Base-by-base conservation (phyloP, 2,888 invertebrate species). In the Chloroclysta siterata region DNA sequence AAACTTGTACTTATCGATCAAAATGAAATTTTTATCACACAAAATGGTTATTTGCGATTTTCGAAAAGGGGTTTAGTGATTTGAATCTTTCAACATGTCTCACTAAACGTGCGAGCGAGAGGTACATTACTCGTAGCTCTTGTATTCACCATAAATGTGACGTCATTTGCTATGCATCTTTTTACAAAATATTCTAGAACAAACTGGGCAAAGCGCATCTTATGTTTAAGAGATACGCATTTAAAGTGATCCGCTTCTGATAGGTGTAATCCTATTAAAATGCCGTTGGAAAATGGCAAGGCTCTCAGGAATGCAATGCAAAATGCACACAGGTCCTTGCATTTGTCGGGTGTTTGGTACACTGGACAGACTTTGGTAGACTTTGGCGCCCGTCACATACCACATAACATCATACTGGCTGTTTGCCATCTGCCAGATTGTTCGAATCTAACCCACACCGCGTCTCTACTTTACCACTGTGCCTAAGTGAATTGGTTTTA, bases 221-320 rank as follows among this genome's bases (percentile, higher is more conserved):
- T 50, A 53, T 60, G 55, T 53, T 53, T 64, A 52, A 44, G 13
- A 39, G 53, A 60, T 53, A 60, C 47, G 50, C 41, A 41, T 41
- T 41, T 41, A 41, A 41, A 15, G 51, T 36, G 36, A 41, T 41
- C 54, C 36, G 60, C 22, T 22, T 53, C 42, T 14, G 22, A 28
- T 29, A 50, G 22, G 22, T 22, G 22, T 41, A 36, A 33, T 33
- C 6, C 7, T 6, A 33, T 33, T 15, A 39, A 14, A 44, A 44
- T 44, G 44, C 44, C 44, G 44, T 8, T 44, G 7, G 44, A 44
- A 15, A 44, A 44, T 15, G 44, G 44, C 44, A 44, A 44, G 15
- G 44, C 44, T 44, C 48, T 48, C 14, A 39, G 39, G 48, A 54
- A 54, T 54, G 56, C 39, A 48, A 58, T 51, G 57, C 41, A 44